A percentile compares a stretch with the other conserved stretches of the same genome.
phyloP scores from a whole-genome alignment of 2,113 vertebrate species.

The Mastomys coucha region DNA sequence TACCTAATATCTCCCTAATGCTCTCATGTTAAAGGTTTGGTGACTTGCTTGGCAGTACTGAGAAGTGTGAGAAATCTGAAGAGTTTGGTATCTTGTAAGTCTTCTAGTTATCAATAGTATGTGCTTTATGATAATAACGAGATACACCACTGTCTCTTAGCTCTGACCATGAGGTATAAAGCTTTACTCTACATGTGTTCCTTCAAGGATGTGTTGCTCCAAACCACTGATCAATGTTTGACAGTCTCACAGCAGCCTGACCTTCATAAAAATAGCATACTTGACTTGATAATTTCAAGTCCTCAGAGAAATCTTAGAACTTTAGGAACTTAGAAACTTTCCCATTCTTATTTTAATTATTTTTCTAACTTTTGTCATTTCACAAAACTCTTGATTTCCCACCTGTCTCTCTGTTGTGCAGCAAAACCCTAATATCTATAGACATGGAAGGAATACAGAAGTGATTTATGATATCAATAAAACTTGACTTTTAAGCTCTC shows the following conservation, averaged over 20 bases:
- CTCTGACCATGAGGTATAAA: not conserved
- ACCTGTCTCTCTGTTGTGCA: not conserved
- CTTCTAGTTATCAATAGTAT: not conserved
- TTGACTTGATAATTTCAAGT: not conserved
- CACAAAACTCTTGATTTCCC: not conserved
- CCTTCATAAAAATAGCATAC: not conserved
- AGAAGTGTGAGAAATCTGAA: not conserved
- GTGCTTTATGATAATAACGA: not conserved
- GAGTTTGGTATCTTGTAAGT: not conserved
- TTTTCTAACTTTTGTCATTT: not conserved
- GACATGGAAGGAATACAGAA: not conserved
- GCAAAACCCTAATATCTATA: not conserved
- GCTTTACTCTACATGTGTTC: not conserved
- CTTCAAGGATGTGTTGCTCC: not conserved
- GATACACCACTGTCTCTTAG: not conserved
- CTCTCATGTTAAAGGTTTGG: not conserved
- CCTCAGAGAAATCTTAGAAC: not conserved
- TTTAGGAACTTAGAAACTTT: not conserved
- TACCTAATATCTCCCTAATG: not conserved
- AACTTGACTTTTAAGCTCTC: not conserved
- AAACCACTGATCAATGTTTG: not conserved
- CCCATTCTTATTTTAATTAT: not conserved
- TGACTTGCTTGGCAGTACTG: not conserved
- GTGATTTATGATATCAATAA: not conserved
- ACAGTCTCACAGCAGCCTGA: not conserved